Percentiles rank a stretch among this genome's conserved stretches.
phyloP scores from a whole-genome alignment of 2,113 vertebrate species.

The Rhinogobius similis region DNA sequence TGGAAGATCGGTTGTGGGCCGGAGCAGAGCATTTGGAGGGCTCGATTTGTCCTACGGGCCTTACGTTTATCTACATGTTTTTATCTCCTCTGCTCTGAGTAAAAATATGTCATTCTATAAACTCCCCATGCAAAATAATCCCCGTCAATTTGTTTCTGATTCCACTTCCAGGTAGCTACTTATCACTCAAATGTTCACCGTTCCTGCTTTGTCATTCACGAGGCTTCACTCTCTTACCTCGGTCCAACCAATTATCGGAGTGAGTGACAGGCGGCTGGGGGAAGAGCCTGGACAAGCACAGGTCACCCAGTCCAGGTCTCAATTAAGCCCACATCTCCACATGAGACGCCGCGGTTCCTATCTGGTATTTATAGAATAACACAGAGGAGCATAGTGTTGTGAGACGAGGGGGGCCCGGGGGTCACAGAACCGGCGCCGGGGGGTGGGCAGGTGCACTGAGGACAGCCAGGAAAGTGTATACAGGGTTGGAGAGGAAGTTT shows the following conservation, averaged over 20 bases:
- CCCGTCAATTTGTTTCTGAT: neutral
- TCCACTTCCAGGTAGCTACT: neutral
- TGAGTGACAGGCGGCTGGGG: conserved; percentile 59
- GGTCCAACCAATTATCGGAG: conserved; percentile 65
- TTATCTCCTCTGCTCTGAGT: neutral
- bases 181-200: neutral
- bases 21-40: too few relatives aligned
- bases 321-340: conserved; percentile 68
- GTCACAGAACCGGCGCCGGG: conserved; percentile 49
- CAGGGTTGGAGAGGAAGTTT: neutral
- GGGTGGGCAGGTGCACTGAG: conserved; percentile 32
- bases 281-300: conserved; percentile 37
- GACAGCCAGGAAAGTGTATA: neutral
- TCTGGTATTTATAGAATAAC: conserved; percentile 69
- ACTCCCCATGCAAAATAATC: neutral
- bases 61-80: neutral
- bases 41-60: too few relatives aligned
- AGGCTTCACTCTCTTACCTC: conserved; percentile 25
- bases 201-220: conserved; percentile 23
- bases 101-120: neutral
- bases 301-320: conserved; percentile 64
- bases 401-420: conserved; percentile 52
- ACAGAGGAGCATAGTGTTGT: conserved; percentile 42
- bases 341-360: conserved; percentile 63
- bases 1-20: too few relatives aligned